Percentiles rank a stretch among this genome's conserved stretches.
phyloP scores from a whole-genome alignment of 1,140 invertebrate species.

The Procambarus clarkii region DNA sequence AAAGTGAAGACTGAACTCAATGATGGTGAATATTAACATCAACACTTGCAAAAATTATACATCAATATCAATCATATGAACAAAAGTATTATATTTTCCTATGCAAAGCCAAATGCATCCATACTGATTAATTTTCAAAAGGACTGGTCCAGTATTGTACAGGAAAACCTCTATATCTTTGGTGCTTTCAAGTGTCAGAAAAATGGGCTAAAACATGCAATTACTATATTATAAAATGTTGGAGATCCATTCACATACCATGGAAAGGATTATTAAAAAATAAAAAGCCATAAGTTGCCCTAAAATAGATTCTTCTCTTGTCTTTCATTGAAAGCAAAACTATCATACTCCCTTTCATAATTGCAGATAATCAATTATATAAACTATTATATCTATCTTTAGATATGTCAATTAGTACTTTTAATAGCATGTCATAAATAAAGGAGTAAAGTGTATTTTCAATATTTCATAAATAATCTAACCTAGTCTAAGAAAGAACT shows the following conservation, averaged over 20 bases:
- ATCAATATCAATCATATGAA: conserved; percentile 31
- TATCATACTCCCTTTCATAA: conserved; percentile 19
- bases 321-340: conserved; percentile 38
- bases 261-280: conserved; percentile 43
- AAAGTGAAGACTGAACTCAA: not conserved
- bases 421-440: not conserved
- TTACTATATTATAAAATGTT: conserved; percentile 35
- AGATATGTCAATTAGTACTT: conserved; percentile 20
- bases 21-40: conserved; percentile 22
- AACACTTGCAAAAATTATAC: conserved; percentile 43
- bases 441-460: conserved; percentile 16
- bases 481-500: not conserved
- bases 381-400: conserved; percentile 27
- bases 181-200: conserved; percentile 25
- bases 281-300: conserved; percentile 42
- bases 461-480: conserved; percentile 13
- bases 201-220: conserved; percentile 31
- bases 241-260: conserved; percentile 24
- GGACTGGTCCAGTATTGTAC: conserved; percentile 65
- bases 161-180: conserved; percentile 39
- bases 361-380: not conserved
- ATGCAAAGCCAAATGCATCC: conserved; percentile 47
- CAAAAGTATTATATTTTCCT: conserved; percentile 40
- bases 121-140: conserved; percentile 30
- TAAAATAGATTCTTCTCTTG: conserved; percentile 23